Evolutionary conservation across 2,888 invertebrate genomes (phyloP).

Genomic region (Xylocampa areola): DNA sequence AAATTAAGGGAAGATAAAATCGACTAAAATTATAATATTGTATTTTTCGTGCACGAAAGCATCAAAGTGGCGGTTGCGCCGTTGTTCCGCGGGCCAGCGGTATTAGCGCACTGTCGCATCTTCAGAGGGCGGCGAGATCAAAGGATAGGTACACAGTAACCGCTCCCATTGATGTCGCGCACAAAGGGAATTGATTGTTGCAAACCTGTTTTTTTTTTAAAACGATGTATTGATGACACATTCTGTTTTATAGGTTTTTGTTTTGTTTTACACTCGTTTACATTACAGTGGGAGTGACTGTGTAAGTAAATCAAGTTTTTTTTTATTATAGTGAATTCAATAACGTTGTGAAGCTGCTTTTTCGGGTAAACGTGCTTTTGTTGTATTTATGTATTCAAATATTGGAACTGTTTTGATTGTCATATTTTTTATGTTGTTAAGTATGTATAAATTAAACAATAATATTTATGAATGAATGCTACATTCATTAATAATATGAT

Average conservation of each 20-base stretch:
- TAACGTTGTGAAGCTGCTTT: not conserved
- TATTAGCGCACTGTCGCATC: constrained; percentile 88
- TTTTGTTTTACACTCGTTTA: constrained; percentile 57
- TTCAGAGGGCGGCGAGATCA: constrained; percentile 89
- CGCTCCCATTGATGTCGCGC: constrained; percentile 89
- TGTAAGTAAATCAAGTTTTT: constrained; percentile 15
- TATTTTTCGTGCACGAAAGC: constrained; percentile 51
- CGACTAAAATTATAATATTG: constrained; percentile 56
- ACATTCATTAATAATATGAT: not conserved
- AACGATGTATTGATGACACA: constrained; percentile 82
- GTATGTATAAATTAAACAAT: too few species aligned
- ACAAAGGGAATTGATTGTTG: constrained; percentile 90
- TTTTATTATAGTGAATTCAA: constrained; percentile 5
- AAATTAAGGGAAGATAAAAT: constrained; percentile 57
- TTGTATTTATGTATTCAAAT: constrained; percentile 1
- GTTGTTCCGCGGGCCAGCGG: constrained; percentile 75
- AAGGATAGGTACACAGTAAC: constrained; percentile 88
- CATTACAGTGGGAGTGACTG: constrained; percentile 28
- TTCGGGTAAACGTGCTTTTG: not conserved
- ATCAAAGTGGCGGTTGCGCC: constrained; percentile 73
- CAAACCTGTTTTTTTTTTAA: constrained; percentile 84
- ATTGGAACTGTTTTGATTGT: too few species aligned
- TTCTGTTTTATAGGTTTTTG: constrained; percentile 74
- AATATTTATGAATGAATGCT: not conserved
- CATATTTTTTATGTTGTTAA: too few species aligned